Evolutionary conservation across 2,888 invertebrate genomes (phyloP), one percentile per base, ranked within the genome.

Genomic region (Pandemis cinnamomeana): DNA sequence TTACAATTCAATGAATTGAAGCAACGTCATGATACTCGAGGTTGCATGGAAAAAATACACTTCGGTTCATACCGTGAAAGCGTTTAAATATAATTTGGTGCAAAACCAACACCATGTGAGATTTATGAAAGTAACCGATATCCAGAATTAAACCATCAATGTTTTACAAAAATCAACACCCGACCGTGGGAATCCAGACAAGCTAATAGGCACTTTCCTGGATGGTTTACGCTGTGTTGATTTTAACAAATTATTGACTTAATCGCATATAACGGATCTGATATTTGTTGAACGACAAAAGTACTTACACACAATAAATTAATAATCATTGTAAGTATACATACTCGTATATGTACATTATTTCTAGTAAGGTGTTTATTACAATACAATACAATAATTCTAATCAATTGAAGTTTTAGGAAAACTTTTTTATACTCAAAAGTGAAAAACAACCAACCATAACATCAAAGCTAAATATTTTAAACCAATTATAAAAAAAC

Each of bases 51-150:
- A 41, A 4, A 60, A 60, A 41, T 41, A n/a, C 7, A 11, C 41
- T 36, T 61, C 7, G 2, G 27, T 61, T 10, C 20, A 11, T 27
- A 58, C 7, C 0, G 4, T 11, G 13, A 27, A 64, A 27, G 11
- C 58, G 58, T 27, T 64, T n/a, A 64, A 63, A 15, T 11, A 64
- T 64, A 46, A 64, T 48, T 64, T 64, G 27, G 13, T 7, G 46
- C 46, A 48, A 64, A 48, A 27, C 64, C 46, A 71, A 64, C 64
- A 66, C 41, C 58, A 51, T 41, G 15, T 15, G 7, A 36, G 66
- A 67, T 71, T 76, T 67, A 67, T 67, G 63, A 53, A 66, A 20
- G 69, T 68, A 58, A 41, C 13, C 46, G 60, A 74, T 71, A 66
- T 61, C 15, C 51, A 20, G 67, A 53, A 74, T 74, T 71, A 74